These are phyloP conservation scores for Parauchenoglanis ngamensis DNA, from an alignment of 2,797 vertebrate genomes.

Conservation along the genomic window DNA sequence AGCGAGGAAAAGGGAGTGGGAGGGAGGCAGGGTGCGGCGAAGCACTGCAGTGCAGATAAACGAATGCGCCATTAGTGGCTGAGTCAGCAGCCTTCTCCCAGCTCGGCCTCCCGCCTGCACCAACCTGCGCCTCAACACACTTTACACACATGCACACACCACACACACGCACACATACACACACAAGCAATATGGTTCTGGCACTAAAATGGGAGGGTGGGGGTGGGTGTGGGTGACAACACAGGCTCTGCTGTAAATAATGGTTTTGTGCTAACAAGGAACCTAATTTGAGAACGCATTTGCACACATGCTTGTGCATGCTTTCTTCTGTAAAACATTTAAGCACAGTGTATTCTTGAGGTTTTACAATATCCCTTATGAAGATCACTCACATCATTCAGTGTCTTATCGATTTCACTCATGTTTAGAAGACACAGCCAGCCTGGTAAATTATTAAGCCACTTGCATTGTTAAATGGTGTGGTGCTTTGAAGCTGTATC, in stretches of 20 bases:
- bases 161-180: conserved; percentile 31
- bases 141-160: conserved; percentile 52
- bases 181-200: conserved; percentile 30
- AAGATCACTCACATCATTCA: conserved; percentile 5
- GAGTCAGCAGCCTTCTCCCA: conserved; percentile 80
- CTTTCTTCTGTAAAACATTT: conserved; percentile 21
- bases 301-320: conserved; percentile 48
- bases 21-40: conserved; percentile 61
- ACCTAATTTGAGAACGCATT: conserved; percentile 64
- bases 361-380: conserved; percentile 5
- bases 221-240: conserved; percentile 7
- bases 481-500: conserved; percentile 25
- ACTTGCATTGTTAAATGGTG: conserved; percentile 33
- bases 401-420: conserved; percentile 9
- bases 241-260: conserved; percentile 26
- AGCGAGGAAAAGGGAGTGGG: conserved; percentile 38
- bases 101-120: conserved; percentile 68
- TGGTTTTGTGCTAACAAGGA: conserved; percentile 6
- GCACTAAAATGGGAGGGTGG: conserved; percentile 17
- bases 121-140: conserved; percentile 46
- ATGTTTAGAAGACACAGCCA: conserved; percentile 18
- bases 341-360: not conserved
- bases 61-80: conserved; percentile 80
- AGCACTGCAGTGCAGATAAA: conserved; percentile 85
- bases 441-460: conserved; percentile 34